Evolutionary conservation across 1,140 invertebrate genomes (phyloP), one percentile per base, ranked within the genome.

Genomic region (Chrysoperla carnea): DNA sequence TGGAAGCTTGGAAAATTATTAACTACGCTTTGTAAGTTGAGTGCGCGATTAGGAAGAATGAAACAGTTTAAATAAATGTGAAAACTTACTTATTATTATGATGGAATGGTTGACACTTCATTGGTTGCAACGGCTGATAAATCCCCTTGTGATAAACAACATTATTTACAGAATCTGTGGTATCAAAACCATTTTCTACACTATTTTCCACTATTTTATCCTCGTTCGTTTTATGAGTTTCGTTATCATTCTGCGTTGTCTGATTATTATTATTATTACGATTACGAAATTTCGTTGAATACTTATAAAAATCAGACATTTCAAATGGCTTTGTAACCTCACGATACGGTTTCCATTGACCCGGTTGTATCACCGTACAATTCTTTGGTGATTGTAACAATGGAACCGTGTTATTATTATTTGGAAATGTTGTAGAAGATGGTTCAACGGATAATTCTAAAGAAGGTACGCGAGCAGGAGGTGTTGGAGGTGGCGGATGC

Each of bases 241-340:
- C 23, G 27, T 11, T 43, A 45, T 29, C 44, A 44, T 33, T 39
- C 14, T 28, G 4, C 29, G 40, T 31, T 31, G 36, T 35, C 2
- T n/a, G 36, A 33, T 37, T 56, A 27, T 48, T 47, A 45, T 61
- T 47, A 45, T 61, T 60, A 6, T 57, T 61, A 54, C 63, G 66
- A 68, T 84, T 81, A 14, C 86, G 72, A 59, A 82, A 90, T 55
- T 91, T 91, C 23, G 87, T 90, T 39, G 89, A 93, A 58, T 96
- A 96, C 63, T 95, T 94, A 63, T 94, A 96, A 64, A 93, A 94
- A 60, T 96, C 91, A 1, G 88, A 82, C 81, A 93, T 91, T 67
- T 94, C 89, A 62, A 92, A 96, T 9, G 90, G 90, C 60, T 96
- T 95, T 1, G 85, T 86, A 29, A 90, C 83, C 67, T 95, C 89